These are phyloP conservation scores for Camponotus pennsylvanicus DNA, from an alignment of 1,140 invertebrate genomes.

Conservation along the genomic window DNA sequence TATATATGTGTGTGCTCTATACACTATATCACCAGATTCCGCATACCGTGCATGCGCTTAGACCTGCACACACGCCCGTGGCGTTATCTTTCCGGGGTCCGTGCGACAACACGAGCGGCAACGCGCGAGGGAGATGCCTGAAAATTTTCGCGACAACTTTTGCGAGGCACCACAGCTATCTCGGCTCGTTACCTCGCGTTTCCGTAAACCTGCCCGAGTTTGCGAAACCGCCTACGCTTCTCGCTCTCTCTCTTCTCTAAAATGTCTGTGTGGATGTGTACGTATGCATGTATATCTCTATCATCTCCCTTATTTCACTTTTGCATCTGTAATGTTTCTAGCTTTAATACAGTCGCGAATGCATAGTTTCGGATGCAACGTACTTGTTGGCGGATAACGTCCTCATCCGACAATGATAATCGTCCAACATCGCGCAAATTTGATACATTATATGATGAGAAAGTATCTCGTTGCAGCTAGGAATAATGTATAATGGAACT, in stretches of 20 bases:
- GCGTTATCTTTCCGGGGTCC: conserved; percentile 62
- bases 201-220: conserved; percentile 61
- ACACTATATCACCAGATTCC: conserved; percentile 9
- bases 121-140: conserved; percentile 25
- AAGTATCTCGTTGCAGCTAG: conserved; percentile 8
- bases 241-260: neutral
- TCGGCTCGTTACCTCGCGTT: conserved; percentile 71
- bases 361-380: conserved; percentile 37
- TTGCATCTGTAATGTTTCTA: conserved; percentile 68
- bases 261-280: no score
- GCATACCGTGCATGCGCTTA: neutral
- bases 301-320: conserved; percentile 58
- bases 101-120: conserved; percentile 38
- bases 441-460: conserved; percentile 46
- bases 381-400: conserved; percentile 62
- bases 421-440: conserved; percentile 34
- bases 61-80: neutral
- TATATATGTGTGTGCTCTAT: no score
- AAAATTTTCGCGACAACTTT: conserved; percentile 72
- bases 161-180: conserved; percentile 59
- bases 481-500: conserved; percentile 29
- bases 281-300: neutral
- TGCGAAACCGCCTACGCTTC: conserved; percentile 59
- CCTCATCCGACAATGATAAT: conserved; percentile 47
- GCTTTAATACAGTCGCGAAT: conserved; percentile 59